Conservation (phyloP, 2,113 vertebrate species). For the Cyanoderma ruficeps region DNA sequence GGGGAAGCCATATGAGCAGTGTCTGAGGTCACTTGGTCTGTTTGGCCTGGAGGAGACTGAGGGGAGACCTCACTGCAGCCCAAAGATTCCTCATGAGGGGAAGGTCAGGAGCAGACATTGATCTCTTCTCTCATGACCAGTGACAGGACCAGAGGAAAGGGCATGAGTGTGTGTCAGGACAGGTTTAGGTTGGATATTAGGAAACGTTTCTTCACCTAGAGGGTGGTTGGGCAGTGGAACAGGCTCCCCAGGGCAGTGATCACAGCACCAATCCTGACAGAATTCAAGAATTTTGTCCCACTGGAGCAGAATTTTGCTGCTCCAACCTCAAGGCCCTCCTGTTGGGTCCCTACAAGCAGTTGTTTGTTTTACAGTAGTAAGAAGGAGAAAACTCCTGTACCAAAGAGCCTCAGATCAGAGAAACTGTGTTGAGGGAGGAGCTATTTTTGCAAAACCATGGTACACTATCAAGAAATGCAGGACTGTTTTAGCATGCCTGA, state of each 20-base stretch:
- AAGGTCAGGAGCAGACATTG: fast-evolving
- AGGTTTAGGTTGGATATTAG: not conserved
- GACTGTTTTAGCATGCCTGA: not conserved
- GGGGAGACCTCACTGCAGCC: not conserved
- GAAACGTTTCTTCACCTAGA: not conserved
- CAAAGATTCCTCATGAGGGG: not conserved
- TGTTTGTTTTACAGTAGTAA: not conserved
- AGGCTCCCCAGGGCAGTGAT: not conserved
- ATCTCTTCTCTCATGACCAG: not conserved
- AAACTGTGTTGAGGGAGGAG: not conserved
- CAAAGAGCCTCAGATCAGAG: not conserved
- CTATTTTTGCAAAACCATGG: not conserved
- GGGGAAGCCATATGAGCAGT: fast-evolving
- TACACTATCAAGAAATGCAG: not conserved
- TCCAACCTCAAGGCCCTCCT: not conserved
- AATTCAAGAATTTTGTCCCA: not conserved
- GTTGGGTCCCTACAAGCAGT: not conserved
- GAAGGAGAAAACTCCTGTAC: not conserved
- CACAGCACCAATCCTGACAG: not conserved
- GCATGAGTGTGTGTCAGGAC: not conserved
- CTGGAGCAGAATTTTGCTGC: not conserved
- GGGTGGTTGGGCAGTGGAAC: not conserved
- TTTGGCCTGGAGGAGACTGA: not conserved
- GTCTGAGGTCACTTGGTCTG: not conserved
- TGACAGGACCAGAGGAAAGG: fast-evolving